These are phyloP conservation scores for Enhydra lutris DNA, from an alignment of 2,113 vertebrate species.

Conservation along the genomic window DNA sequence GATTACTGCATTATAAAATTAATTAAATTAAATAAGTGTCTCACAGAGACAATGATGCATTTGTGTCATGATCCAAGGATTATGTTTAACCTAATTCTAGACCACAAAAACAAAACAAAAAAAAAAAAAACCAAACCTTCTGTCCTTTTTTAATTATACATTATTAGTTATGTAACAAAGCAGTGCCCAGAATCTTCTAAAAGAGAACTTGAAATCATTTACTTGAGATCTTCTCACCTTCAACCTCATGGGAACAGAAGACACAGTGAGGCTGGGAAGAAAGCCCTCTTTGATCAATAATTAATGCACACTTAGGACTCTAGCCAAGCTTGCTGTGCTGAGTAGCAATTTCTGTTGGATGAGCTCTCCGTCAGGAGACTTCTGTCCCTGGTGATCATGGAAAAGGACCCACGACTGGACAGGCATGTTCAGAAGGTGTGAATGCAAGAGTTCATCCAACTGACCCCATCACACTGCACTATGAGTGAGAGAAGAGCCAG, in stretches of 20 bases:
- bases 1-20: not conserved
- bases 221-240: not conserved
- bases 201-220: not conserved
- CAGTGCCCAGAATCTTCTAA: not conserved
- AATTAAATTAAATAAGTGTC: not conserved
- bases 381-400: not conserved
- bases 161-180: not conserved
- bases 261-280: not conserved
- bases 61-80: not conserved
- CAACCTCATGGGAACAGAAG: not conserved
- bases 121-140: too few relatives aligned
- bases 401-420: not conserved
- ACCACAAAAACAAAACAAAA: not conserved
- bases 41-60: not conserved
- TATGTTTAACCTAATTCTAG: not conserved
- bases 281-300: not conserved
- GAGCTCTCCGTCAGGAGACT: not conserved
- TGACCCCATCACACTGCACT: not conserved
- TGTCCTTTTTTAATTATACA: not conserved
- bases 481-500: not conserved
- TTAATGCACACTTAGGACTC: not conserved
- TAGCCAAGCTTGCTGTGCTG: not conserved
- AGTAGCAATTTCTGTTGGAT: not conserved
- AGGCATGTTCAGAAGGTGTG: not conserved
- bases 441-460: not conserved